Evolutionary conservation across 2,888 invertebrate species (phyloP), one percentile per base, ranked within the genome.

Genomic region (Hirtodrosophila cameraria): DNA sequence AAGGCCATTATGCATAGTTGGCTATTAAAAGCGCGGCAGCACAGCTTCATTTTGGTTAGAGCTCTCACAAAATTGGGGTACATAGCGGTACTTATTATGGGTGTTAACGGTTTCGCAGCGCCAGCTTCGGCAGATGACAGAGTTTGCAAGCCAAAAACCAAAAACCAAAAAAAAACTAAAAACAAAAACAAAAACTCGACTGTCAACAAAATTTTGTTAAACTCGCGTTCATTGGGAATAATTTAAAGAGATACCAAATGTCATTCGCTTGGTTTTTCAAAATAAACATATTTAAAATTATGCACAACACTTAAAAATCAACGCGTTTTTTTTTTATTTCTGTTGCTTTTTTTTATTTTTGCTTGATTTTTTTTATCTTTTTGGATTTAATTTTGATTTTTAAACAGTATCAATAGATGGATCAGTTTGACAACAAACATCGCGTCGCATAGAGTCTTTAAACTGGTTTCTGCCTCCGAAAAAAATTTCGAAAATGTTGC

Each of bases 11-110:
- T 86, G 86, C 80, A 79, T 73, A 86, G 68, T 57, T 65, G 70
- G 64, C 69, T 49, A 75, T 77, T 77, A 81, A 84, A 85, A 63
- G 61, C 67, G 72, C 73, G 68, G 63, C 66, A 52, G 76, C 55
- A 31, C 16, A 38, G 23, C 23, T 41, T 33, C 48, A 41, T 55
- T 42, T 73, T 59, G 55, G 75, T 64, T 54, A 39, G 45, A 67
- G 65, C 61, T 45, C 71, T 50, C 54, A 52, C 67, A 77, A 86
- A 87, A 88, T 87, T 88, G 75, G 88, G 89, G 73, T 88, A 88
- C 66, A 76, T 88, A 88, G 87, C 88, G 89, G 88, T 88, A 88
- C 88, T 87, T 87, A 84, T 82, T 81, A 83, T 86, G 77, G 84
- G 73, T 86, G 83, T 79, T 88, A 88, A 88, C 88, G 89, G 88